A percentile compares a stretch with the other conserved stretches of the same genome.
These are phyloP conservation scores for Argynnis bischoffii DNA, from an alignment of 2,888 invertebrate species.

Conservation along the genomic window DNA sequence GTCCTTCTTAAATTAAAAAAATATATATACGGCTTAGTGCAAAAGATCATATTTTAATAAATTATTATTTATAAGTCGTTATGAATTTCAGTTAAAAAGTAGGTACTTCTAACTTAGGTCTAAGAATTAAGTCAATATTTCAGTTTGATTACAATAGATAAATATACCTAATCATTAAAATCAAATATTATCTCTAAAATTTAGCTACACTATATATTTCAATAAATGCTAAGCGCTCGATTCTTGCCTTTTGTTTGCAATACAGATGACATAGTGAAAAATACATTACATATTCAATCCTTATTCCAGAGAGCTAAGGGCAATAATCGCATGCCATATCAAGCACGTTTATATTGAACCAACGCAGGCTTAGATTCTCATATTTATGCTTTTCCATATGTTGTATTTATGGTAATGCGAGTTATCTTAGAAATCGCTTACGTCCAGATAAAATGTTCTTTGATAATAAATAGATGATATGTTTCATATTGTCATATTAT, in stretches of 20 bases:
- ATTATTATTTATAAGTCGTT: no score
- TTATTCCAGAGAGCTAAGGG: constrained; percentile 20
- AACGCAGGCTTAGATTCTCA: constrained; percentile 35
- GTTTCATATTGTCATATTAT: constrained; percentile 26
- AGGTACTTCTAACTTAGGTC: neutral
- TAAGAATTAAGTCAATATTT: neutral
- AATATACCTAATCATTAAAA: neutral
- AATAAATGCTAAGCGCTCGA: constrained; percentile 51
- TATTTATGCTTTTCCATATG: constrained; percentile 64
- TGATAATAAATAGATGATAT: constrained; percentile 32
- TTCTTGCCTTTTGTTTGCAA: constrained; percentile 57
- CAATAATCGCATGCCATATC: constrained; percentile 14
- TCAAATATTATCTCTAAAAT: constrained; percentile 36
- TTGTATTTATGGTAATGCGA: constrained; percentile 42
- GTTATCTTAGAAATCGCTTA: constrained; percentile 40
- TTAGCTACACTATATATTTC: constrained; percentile 42
- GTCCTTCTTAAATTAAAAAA: no score
- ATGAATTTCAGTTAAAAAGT: no score
- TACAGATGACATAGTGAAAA: constrained; percentile 23
- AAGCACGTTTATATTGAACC: constrained; percentile 39
- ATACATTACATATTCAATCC: constrained; percentile 3
- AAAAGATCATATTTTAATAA: no score
- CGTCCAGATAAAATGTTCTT: constrained; percentile 37
- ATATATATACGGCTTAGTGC: no score
- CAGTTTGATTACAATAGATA: neutral